Evolutionary conservation across 2,797 vertebrate species (phyloP).

Genomic region (Myripristis murdjan): DNA sequence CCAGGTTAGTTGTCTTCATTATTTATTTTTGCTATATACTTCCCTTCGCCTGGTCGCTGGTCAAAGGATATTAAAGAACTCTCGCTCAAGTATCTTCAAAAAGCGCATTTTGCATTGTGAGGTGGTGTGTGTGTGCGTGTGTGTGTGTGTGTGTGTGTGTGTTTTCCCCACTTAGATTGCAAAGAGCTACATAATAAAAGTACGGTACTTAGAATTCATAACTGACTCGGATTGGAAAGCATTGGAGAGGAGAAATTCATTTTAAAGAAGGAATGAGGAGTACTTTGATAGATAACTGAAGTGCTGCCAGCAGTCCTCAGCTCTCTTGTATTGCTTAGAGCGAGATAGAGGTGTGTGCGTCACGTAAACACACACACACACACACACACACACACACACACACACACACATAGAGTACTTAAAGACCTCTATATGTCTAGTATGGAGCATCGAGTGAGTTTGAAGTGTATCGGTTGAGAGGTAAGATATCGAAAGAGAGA

Average conservation of each 20-base stretch:
- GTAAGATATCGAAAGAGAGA: slow-evolving; percentile 53
- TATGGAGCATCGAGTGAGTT: slow-evolving; percentile 39
- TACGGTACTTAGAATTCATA: slow-evolving; percentile 60
- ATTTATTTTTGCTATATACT: slow-evolving; percentile 10
- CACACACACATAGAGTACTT: neutral
- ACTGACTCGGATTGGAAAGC: slow-evolving; percentile 55
- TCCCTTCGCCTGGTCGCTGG: neutral
- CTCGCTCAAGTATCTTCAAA: slow-evolving; percentile 7
- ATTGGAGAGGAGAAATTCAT: slow-evolving; percentile 75
- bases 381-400: slow-evolving; percentile 4
- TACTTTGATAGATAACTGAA: slow-evolving; percentile 76
- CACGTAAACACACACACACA: slow-evolving; percentile 61
- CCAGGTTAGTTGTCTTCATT: slow-evolving; percentile 11
- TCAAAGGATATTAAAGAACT: neutral
- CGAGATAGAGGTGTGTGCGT: slow-evolving; percentile 59
- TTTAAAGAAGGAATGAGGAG: slow-evolving; percentile 71
- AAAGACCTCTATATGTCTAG: neutral
- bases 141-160: no score
- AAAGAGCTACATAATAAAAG: slow-evolving; percentile 59
- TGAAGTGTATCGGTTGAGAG: slow-evolving; percentile 42
- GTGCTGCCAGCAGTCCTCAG: slow-evolving; percentile 63
- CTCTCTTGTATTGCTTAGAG: slow-evolving; percentile 64
- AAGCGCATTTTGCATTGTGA: slow-evolving; percentile 31
- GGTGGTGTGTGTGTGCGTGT: no score
- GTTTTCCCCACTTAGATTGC: slow-evolving; percentile 26